Evolutionary conservation across 2,797 vertebrate species (phyloP), one percentile per base, ranked within the genome.

Genomic region (Danio aesculapii): DNA sequence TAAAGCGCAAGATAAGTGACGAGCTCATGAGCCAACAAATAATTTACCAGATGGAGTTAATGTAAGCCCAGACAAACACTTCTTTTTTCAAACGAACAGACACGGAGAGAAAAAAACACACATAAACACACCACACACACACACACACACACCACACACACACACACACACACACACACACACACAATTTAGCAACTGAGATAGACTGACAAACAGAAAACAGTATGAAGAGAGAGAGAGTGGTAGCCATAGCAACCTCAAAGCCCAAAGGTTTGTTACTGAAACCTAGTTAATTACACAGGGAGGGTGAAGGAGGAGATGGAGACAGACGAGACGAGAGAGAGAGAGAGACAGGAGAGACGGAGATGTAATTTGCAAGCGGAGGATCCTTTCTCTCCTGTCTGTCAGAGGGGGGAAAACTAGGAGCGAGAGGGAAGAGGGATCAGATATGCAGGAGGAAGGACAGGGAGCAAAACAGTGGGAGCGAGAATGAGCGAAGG

Each of bases 231-330:
- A 90, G 90, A 81, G 83, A 89, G 91, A 90, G 90, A 80, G 83
- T 89, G 81, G 94, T 95, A 91, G 92, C 94, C 93, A 95, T 94
- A 91, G 93, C 77, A 87, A 95, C 88, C 61, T 76, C 88, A 92
- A 93, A 91, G 92, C 93, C 92, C 91, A 93, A 93, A 95, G 92
- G 92, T 93, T 94, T 92, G 92, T 93, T 93, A 94, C 90, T 90
- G 90, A 94, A 95, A 94, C 90, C 91, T 92, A 91, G 91, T 93
- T 95, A 94, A 95, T 94, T 93, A 94, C 84, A 85, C 73, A 81
- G 72, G 82, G 57, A 81, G 77, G 77, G 84, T 66, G 78, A 86
- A 72, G 58, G 14, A 62, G n/a, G 61, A 74, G 59, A 81, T 72
- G 84, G 79, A 84, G 80, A 85, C 80, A 75, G 46, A 73, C 41